Evolutionary conservation across 1,140 invertebrate species (phyloP).

Genomic region (Orius insidiosus): DNA sequence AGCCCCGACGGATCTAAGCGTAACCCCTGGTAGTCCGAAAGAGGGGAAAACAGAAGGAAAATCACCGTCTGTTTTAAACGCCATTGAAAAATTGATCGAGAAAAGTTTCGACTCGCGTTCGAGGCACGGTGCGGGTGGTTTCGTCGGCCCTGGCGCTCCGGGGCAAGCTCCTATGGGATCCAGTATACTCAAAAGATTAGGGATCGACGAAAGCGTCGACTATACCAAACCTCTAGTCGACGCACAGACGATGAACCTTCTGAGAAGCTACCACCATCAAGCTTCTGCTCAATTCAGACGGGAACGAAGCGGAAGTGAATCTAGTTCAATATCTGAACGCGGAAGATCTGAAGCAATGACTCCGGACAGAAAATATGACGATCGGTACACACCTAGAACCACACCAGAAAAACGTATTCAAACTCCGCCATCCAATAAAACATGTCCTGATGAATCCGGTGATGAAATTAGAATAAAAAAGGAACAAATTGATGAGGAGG

Average conservation of each 20-base stretch:
- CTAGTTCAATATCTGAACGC: conserved; percentile 64
- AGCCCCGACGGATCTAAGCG: conserved; percentile 43
- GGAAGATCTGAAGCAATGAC: conserved; percentile 57
- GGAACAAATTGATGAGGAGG: conserved; percentile 34
- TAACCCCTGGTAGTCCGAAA: conserved; percentile 28
- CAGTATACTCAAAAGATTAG: conserved; percentile 76
- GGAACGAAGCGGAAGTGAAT: conserved; percentile 68
- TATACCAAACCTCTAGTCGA: conserved; percentile 81
- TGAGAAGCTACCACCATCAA: conserved; percentile 52
- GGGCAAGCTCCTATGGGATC: conserved; percentile 58
- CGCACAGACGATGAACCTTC: conserved; percentile 63
- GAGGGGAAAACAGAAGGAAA: conserved; percentile 30
- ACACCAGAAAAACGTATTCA: conserved; percentile 50
- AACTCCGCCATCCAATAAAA: conserved; percentile 28
- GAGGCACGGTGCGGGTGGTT: conserved; percentile 40
- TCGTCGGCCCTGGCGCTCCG: conserved; percentile 36
- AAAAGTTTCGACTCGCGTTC: conserved; percentile 86
- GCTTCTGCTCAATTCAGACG: conserved; percentile 37
- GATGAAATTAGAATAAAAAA: conserved; percentile 34
- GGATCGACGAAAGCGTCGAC: conserved; percentile 86
- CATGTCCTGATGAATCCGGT: conserved; percentile 19
- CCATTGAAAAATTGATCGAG: conserved; percentile 91
- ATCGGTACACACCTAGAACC: conserved; percentile 42
- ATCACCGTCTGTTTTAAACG: conserved; percentile 77
- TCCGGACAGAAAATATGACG: conserved; percentile 51